phyloP scores from a whole-genome alignment of 2,888 invertebrate species.

The Phania funesta region DNA sequence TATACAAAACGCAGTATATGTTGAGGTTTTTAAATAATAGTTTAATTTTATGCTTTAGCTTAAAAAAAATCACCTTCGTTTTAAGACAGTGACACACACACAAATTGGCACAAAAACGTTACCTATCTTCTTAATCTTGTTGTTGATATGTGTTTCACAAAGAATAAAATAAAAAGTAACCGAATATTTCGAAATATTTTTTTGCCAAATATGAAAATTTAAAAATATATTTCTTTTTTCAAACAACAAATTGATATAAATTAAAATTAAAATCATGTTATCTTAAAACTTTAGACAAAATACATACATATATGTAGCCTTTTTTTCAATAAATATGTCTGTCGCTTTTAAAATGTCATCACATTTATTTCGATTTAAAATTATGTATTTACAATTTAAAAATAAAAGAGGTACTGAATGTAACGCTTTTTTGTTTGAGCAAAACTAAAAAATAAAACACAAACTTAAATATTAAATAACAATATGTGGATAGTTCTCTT shows the following conservation, averaged over 20 bases:
- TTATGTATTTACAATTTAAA: constrained; percentile 25
- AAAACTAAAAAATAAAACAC: not conserved
- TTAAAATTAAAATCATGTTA: not conserved
- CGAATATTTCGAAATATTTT: constrained; percentile 31
- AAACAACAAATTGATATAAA: not conserved
- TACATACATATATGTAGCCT: too few species aligned
- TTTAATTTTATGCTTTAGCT: too few species aligned
- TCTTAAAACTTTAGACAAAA: too few species aligned
- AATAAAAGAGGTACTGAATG: constrained; percentile 55
- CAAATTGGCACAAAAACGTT: constrained; percentile 62
- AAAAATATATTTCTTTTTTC: constrained; percentile 12
- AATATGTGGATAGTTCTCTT: not conserved
- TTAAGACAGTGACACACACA: not conserved
- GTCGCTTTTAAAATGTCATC: constrained; percentile 1
- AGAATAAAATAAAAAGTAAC: constrained; percentile 42
- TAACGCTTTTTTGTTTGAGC: constrained; percentile 48
- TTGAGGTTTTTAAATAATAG: too few species aligned
- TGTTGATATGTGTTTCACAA: not conserved
- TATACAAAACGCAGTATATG: too few species aligned
- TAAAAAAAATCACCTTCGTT: not conserved
- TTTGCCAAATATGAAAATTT: constrained; percentile 35
- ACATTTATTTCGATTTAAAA: constrained; percentile 29
- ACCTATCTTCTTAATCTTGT: constrained; percentile 36
- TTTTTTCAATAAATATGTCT: not conserved
- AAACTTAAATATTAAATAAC: constrained; percentile 46